These are phyloP conservation scores for Dasypogon diadema DNA, from an alignment of 2,888 invertebrate genomes.

Conservation along the genomic window DNA sequence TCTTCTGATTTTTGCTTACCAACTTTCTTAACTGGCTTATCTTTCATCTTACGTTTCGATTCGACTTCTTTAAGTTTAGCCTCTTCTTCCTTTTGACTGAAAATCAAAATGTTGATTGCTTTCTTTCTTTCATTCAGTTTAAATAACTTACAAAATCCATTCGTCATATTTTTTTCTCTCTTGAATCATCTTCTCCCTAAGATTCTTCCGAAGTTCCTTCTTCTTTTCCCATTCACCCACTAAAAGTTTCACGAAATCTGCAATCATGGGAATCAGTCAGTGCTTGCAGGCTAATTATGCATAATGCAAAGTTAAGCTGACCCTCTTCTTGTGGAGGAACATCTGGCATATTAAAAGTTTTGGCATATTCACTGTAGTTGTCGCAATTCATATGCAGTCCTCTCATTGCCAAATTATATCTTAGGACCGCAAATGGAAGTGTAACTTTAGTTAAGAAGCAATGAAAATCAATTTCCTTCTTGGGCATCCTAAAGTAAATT, in stretches of 20 bases:
- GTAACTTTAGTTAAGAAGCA: conserved; percentile 57
- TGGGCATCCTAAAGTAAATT: conserved; percentile 58
- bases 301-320: no score
- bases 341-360: not conserved
- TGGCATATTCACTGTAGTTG: conserved; percentile 60
- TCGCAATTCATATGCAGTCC: conserved; percentile 62
- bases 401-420: conserved; percentile 61
- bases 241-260: not conserved
- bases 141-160: conserved; percentile 54
- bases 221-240: not conserved
- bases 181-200: conserved; percentile 53
- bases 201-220: not conserved
- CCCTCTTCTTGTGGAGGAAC: conserved; percentile 53
- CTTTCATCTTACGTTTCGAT: not conserved
- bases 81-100: conserved; percentile 55
- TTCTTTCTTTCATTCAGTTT: not conserved
- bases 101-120: no score
- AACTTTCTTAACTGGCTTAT: not conserved
- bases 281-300: no score
- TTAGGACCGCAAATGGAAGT: conserved; percentile 61
- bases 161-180: conserved; percentile 61
- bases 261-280: no score
- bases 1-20: not conserved
- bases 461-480: conserved; percentile 59
- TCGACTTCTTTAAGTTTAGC: conserved; percentile 51